Evolutionary conservation across 2,113 vertebrate genomes (phyloP), one percentile per base, ranked within the genome.

Genomic region (Diglossa brunneiventris): DNA sequence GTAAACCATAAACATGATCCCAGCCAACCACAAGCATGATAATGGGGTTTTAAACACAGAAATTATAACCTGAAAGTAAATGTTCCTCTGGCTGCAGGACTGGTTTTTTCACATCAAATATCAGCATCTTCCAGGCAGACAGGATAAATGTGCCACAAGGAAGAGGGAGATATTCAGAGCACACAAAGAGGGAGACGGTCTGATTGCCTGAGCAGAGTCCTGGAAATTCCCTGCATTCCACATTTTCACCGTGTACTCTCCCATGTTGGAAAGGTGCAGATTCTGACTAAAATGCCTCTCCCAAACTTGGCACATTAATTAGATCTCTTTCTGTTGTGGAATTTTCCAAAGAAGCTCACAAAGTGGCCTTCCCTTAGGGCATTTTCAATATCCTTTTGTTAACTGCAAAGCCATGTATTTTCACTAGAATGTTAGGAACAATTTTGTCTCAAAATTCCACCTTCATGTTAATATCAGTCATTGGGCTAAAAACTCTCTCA

Each of bases 41-140:
- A 86, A 58, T 9, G 46, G 15, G 20, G 16, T 94, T 91, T 96
- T 37, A 83, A 96, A 92, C 68, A 89, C 20, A 92, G 84, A 94
- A 92, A 67, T 63, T 87, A 62, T 91, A 88, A 63, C 35, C 31
- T 61, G 56, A 53, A 80, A 83, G 62, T 37, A 89, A 81, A 33
- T 18, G 42, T 53, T 41, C 14, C 20, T 76, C 18, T 35, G 59
- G n/a, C 66, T 73, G 28, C 74, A 68, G 69, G 49, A 44, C 58
- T 23, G 18, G 4, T 70, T 88, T 76, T 88, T 84, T 72, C 10
- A 74, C 61, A 85, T 27, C 9, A 67, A 79, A 77, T 67, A 37
- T 10, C 27, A 89, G 22, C 15, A 75, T 63, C 37, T 41, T 67
- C 37, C 58, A 52, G n/a, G 87, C 82, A 78, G 82, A 66, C 23